These are phyloP conservation scores for Porites lutea DNA, from an alignment of 64 coral and sea anemone species.

Conservation along the genomic window DNA sequence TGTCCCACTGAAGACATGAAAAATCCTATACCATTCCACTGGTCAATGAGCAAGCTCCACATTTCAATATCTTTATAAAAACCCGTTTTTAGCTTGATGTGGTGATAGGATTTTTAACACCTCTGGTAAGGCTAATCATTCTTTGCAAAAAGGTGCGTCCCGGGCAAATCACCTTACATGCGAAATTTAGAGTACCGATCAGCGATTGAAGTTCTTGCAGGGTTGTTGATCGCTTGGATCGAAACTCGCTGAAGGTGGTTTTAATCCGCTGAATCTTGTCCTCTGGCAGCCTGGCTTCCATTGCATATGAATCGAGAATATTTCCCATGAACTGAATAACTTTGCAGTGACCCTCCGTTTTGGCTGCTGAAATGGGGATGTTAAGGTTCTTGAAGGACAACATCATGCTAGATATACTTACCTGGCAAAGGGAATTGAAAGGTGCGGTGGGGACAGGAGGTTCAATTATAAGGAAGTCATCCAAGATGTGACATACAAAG, in stretches of 20 bases:
- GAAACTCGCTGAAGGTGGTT: not conserved
- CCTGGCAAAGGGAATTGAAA: slow-evolving; percentile 17
- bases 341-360: slow-evolving; percentile 32
- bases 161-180: slow-evolving; percentile 2
- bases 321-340: slow-evolving; percentile 50
- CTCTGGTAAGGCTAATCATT: not conserved
- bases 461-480: slow-evolving; percentile 56
- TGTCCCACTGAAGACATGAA: slow-evolving; percentile 13
- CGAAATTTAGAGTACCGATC: slow-evolving; percentile 43
- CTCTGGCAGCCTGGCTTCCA: slow-evolving; percentile 18
- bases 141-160: slow-evolving; percentile 34
- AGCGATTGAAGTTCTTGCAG: slow-evolving; percentile 6
- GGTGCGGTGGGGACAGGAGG: not conserved
- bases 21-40: slow-evolving; percentile 28
- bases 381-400: slow-evolving; percentile 4
- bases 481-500: slow-evolving; percentile 65
- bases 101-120: no score
- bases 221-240: not conserved
- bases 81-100: slow-evolving; percentile 4
- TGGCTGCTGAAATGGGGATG: not conserved
- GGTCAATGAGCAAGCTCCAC: slow-evolving; percentile 17
- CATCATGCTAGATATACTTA: slow-evolving; percentile 27
- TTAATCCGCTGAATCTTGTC: not conserved
- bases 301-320: not conserved
- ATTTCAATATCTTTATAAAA: slow-evolving; percentile 11